Evolutionary conservation across 2,888 invertebrate genomes (phyloP), one percentile per base, ranked within the genome.

Genomic region (Eustalomyia histrio): DNA sequence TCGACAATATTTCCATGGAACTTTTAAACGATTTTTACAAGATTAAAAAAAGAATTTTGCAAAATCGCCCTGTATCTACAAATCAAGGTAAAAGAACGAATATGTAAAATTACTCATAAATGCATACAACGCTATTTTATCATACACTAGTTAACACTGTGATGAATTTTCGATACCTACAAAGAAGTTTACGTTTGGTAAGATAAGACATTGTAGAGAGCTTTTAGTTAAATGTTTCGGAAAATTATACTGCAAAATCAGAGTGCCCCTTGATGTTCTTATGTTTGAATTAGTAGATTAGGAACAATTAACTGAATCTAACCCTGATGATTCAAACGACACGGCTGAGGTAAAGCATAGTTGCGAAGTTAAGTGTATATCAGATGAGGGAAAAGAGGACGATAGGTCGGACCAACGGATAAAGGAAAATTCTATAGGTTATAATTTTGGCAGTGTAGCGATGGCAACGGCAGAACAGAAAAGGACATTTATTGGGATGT

Each of bases 1-100:
- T 58, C 29, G 33, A 58, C 33, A 33, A 33, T 16, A n/a, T 24
- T 58, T 58, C 33, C 33, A 33, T n/a, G 16, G 29, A 58, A 58
- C 33, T 57, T 29, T 57, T 57, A 33, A 57, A 57, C 33, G 57
- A 57, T 57, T 21, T n/a, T n/a, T n/a, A n/a, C n/a, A n/a, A n/a
- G n/a, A n/a, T n/a, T n/a, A n/a, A n/a, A n/a, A n/a, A n/a, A n/a
- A n/a, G n/a, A n/a, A n/a, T n/a, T n/a, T n/a, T n/a, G n/a, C n/a
- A n/a, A n/a, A n/a, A n/a, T n/a, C 61, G 47, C n/a, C 61, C 61
- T 18, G 39, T 63, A 21, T 63, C 47, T 14, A 47, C 61, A 63
- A 63, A 63, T n/a, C n/a, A n/a, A n/a, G n/a, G n/a, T n/a, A n/a
- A n/a, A n/a, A n/a, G n/a, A n/a, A n/a, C n/a, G n/a, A n/a, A n/a